Percentiles rank a stretch among this genome's conserved stretches.
These are phyloP conservation scores for Belonocnema kinseyi DNA, from an alignment of 1,140 invertebrate species.

Conservation along the genomic window DNA sequence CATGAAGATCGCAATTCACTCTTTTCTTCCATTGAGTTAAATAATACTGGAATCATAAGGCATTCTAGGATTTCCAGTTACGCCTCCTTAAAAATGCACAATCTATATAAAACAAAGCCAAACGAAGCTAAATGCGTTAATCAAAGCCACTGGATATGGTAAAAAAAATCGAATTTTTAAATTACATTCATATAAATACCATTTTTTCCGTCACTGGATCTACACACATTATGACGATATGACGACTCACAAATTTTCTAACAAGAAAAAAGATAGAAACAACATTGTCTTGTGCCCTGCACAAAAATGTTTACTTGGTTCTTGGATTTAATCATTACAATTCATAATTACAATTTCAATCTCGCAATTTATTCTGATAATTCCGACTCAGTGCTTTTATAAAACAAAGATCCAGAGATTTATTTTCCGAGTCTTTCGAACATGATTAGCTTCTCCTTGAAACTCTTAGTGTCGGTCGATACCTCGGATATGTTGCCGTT, in stretches of 20 bases:
- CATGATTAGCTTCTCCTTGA: constrained; percentile 74
- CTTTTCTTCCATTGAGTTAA: constrained; percentile 7
- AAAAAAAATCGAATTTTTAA: constrained; percentile 12
- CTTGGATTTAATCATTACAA: constrained; percentile 20
- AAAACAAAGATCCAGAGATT: constrained; percentile 37
- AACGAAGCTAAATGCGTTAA: not conserved
- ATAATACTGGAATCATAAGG: constrained; percentile 6
- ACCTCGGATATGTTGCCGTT: constrained; percentile 75
- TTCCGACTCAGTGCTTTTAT: too few relatives aligned
- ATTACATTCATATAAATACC: not conserved
- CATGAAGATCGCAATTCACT: constrained; percentile 17
- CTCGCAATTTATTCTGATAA: not conserved
- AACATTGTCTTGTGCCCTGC: constrained; percentile 12
- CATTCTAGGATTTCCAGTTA: constrained; percentile 3
- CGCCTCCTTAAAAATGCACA: not conserved
- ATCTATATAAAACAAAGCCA: not conserved
- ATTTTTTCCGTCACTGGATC: not conserved
- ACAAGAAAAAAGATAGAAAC: not conserved
- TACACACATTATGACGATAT: not conserved
- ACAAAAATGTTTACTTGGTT: not conserved
- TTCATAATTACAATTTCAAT: constrained; percentile 31
- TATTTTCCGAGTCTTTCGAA: constrained; percentile 73
- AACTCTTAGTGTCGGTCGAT: constrained; percentile 72
- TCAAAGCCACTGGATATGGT: not conserved
- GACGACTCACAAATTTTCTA: not conserved